A percentile compares a stretch with the other conserved stretches of the same genome.
These are phyloP conservation scores for Coptotermes formosanus DNA, from an alignment of 1,140 invertebrate species.

Conservation along the genomic window DNA sequence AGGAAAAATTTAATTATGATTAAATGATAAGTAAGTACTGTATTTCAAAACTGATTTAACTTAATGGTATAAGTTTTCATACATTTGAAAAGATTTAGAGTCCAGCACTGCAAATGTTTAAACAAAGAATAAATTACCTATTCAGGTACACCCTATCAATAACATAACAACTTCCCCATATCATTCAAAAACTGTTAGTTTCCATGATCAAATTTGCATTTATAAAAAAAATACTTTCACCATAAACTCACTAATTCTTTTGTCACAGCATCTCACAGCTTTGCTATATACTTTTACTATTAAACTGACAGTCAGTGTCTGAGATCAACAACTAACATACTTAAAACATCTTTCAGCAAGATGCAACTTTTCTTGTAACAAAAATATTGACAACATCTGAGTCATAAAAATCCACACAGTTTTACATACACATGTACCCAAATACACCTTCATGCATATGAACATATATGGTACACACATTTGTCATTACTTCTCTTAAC, in stretches of 20 bases:
- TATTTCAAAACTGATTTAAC: background rate
- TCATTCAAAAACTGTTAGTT: background rate
- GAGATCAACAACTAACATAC: constrained; percentile 5
- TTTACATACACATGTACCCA: background rate
- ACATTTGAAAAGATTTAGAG: background rate
- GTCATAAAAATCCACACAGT: background rate
- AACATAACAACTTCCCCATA: background rate
- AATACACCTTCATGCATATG: background rate
- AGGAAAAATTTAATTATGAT: background rate
- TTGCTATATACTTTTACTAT: background rate
- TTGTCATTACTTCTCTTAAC: background rate
- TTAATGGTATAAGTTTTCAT: background rate
- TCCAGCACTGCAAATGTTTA: background rate
- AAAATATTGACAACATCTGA: constrained; percentile 14
- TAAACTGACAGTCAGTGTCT: constrained; percentile 1
- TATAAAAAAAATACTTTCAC: background rate
- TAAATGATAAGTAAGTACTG: background rate
- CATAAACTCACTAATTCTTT: background rate
- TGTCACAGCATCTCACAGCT: background rate
- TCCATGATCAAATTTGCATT: background rate
- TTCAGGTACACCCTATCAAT: too few relatives aligned
- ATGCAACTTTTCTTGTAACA: background rate
- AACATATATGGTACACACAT: too few relatives aligned
- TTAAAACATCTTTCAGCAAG: background rate
- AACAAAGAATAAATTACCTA: background rate